These are phyloP conservation scores for Arenaria interpres DNA, from an alignment of 2,113 vertebrate genomes.

Conservation along the genomic window DNA sequence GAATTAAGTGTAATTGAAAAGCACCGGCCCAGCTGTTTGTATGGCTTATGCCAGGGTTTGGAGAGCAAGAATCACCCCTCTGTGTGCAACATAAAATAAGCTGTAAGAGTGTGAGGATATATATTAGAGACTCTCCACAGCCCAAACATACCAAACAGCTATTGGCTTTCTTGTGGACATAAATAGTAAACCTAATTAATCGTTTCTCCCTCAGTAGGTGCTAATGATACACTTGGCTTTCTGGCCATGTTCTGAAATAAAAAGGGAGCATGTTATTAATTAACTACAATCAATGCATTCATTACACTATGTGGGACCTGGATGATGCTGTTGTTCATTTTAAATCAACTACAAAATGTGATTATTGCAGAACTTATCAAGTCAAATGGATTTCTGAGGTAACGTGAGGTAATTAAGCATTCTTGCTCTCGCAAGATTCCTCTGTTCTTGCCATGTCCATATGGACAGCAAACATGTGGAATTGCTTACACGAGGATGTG, in stretches of 20 bases:
- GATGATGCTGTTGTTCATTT: neutral
- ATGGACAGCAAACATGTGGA: neutral
- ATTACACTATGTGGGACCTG: neutral
- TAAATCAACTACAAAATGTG: neutral
- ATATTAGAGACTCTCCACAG: neutral
- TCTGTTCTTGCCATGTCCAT: neutral
- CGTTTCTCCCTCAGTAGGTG: neutral
- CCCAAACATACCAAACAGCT: neutral
- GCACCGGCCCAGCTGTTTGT: neutral
- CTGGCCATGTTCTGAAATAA: neutral
- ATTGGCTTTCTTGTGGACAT: neutral
- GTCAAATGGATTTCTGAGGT: neutral
- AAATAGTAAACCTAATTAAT: neutral
- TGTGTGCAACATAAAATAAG: neutral
- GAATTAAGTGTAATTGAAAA: neutral
- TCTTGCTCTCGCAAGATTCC: neutral
- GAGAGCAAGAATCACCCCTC: neutral
- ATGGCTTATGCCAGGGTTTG: neutral
- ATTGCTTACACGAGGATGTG: neutral
- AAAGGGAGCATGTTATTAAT: neutral
- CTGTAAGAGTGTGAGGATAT: neutral
- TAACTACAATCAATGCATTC: neutral
- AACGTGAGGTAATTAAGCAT: neutral
- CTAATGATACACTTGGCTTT: neutral
- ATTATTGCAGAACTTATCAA: neutral